These are phyloP conservation scores for Lipophrys pholis DNA, from an alignment of 2,113 vertebrate species.

Conservation along the genomic window DNA sequence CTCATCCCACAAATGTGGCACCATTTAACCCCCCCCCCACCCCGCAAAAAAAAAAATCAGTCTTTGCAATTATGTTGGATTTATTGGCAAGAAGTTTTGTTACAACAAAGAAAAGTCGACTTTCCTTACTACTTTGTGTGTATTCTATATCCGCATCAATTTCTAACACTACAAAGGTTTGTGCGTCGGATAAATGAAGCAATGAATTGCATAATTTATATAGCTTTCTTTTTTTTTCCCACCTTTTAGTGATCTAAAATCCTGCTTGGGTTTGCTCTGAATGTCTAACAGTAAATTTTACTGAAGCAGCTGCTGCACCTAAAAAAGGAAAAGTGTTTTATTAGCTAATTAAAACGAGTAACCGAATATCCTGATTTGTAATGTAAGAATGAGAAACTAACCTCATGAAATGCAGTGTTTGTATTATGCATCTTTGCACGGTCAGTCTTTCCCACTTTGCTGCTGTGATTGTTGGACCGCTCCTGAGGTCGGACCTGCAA, in stretches of 20 bases:
- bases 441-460: slow-evolving; percentile 36
- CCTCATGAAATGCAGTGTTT: slow-evolving; percentile 23
- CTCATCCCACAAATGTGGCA: too few relatives aligned
- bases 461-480: slow-evolving; percentile 31
- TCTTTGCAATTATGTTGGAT: too few relatives aligned
- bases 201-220: slow-evolving; percentile 1
- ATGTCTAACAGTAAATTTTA: slow-evolving; percentile 5
- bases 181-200: slow-evolving; percentile 9
- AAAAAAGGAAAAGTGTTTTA: not conserved
- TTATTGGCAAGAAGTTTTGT: too few relatives aligned
- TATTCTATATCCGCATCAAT: slow-evolving; percentile 2
- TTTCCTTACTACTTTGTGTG: too few relatives aligned
- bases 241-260: slow-evolving; percentile 4
- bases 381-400: slow-evolving; percentile 32
- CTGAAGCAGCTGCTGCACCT: slow-evolving; percentile 22
- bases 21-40: too few relatives aligned
- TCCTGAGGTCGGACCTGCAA: slow-evolving; percentile 33
- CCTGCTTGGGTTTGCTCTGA: slow-evolving; percentile 10
- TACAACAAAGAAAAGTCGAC: too few relatives aligned
- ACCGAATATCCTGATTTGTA: slow-evolving; percentile 41
- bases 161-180: slow-evolving; percentile 35
- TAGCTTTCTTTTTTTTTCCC: not conserved
- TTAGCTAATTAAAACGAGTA: slow-evolving; percentile 36
- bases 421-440: slow-evolving; percentile 37
- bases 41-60: too few relatives aligned